Evolutionary conservation across 2,888 invertebrate genomes (phyloP), one percentile per base, ranked within the genome.

Genomic region (Hermaeophaga mercurialis): DNA sequence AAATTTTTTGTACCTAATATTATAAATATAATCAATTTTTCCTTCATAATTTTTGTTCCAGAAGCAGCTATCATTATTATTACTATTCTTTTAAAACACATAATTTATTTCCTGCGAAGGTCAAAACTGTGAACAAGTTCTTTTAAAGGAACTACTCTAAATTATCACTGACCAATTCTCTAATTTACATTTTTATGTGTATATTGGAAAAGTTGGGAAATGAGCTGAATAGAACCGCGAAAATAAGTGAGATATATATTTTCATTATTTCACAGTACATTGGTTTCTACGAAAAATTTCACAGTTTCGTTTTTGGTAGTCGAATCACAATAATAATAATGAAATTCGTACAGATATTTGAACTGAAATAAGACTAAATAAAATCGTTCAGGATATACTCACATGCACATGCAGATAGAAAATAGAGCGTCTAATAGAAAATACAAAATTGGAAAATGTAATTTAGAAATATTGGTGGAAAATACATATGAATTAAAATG

Each of bases 151-250:
- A 48, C 26, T 55, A 39, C 48, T 18, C 41, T 19, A 49, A 52
- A 54, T 58, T 39, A 57, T 63, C 63, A 66, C 59, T 64, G 65
- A 61, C 66, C 68, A 64, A 58, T 67, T 62, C 58, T 55, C 57
- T 63, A 65, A 68, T 68, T 66, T 67, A 63, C 66, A 68, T 68
- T 67, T 68, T 59, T 66, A 60, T 50, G 19, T 50, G 58, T 65
- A 63, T 61, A 62, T 58, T 61, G 61, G 43, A 50, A 62, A 65
- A 65, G 63, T 66, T 60, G 53, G 59, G 50, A 6, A 61, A 64
- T 65, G 28, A 8, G n/a, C 11, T 14, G 50, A 62, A 59, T 58
- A 41, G 49, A 45, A 58, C 57, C 62, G 63, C 64, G 61, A 58
- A 64, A 66, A 61, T 63, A 66, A 67, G 62, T 57, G 49, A 59